phyloP scores from a whole-genome alignment of 1,140 invertebrate species.

The Drosophila eugracilis region DNA sequence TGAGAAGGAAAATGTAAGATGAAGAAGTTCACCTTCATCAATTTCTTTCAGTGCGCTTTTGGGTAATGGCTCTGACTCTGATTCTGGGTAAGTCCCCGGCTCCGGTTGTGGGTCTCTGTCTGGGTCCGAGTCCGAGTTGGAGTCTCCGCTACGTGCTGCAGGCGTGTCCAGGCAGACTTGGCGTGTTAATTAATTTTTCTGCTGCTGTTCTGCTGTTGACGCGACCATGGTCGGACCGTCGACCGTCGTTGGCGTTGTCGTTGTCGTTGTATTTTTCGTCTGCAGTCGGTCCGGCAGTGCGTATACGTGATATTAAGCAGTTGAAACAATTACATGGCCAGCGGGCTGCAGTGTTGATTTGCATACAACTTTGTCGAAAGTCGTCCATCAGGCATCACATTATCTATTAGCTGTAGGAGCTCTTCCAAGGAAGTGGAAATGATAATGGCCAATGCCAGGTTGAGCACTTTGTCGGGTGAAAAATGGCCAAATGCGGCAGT shows the following conservation, averaged over 20 bases:
- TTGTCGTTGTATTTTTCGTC: conserved; percentile 1
- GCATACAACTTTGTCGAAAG: conserved; percentile 45
- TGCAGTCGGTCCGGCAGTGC: conserved; percentile 36
- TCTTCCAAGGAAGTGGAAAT: conserved; percentile 30
- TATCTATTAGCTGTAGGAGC: conserved; percentile 59
- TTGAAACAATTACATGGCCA: conserved; percentile 61
- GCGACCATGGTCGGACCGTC: conserved; percentile 19
- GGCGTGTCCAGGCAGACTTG: conserved; percentile 54
- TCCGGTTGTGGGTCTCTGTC: conserved; percentile 1
- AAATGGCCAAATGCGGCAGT: conserved; percentile 51
- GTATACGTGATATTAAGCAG: conserved; percentile 72
- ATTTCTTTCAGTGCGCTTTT: conserved; percentile 10
- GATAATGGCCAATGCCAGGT: conserved; percentile 37
- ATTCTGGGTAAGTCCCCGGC: conserved; percentile 22
- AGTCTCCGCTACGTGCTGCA: conserved; percentile 59
- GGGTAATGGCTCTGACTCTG: conserved; percentile 20
- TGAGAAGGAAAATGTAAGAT: no score
- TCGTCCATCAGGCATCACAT: conserved; percentile 39
- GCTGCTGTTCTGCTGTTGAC: conserved; percentile 51
- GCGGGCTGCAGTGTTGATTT: conserved; percentile 35
- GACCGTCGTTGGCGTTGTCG: conserved; percentile 3
- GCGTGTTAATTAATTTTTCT: conserved; percentile 69
- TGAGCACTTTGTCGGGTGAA: conserved; percentile 44
- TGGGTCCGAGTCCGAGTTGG: conserved; percentile 11
- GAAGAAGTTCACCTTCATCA: no score